These are phyloP conservation scores for Phyllotreta cruciferae DNA, from an alignment of 2,888 invertebrate genomes.

Conservation along the genomic window DNA sequence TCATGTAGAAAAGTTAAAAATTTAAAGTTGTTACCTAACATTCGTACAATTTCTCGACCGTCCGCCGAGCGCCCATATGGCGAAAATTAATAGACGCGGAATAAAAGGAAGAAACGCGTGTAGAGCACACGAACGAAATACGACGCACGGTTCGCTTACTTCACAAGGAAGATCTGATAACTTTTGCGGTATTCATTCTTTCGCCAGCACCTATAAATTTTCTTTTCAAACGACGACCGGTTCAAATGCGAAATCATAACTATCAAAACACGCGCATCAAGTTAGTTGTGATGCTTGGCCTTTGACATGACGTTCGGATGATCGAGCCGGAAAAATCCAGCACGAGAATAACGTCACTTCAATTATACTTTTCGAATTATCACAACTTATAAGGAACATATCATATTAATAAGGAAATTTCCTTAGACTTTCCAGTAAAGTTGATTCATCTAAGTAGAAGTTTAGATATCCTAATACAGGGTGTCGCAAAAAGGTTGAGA, in stretches of 20 bases:
- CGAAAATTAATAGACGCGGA: slow-evolving; percentile 15
- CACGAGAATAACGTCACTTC: slow-evolving; percentile 1
- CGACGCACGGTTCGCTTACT: slow-evolving; percentile 21
- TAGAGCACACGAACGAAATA: slow-evolving; percentile 30
- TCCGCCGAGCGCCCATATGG: slow-evolving; percentile 7
- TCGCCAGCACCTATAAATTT: slow-evolving; percentile 23
- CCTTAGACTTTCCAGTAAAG: too few species aligned
- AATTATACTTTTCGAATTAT: not conserved
- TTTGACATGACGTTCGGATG: too few species aligned
- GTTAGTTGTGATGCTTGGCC: not conserved
- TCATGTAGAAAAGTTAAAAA: too few species aligned
- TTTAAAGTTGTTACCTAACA: too few species aligned
- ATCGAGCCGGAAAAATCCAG: too few species aligned
- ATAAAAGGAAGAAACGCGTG: slow-evolving; percentile 22
- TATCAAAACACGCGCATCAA: slow-evolving; percentile 25
- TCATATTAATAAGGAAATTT: too few species aligned
- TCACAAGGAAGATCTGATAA: slow-evolving; percentile 29
- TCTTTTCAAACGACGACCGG: slow-evolving; percentile 16
- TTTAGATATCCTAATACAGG: too few species aligned
- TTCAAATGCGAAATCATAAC: slow-evolving; percentile 21
- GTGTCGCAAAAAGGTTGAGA: too few species aligned
- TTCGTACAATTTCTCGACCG: not conserved
- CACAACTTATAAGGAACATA: too few species aligned
- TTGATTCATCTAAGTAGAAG: too few species aligned
- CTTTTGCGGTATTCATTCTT: slow-evolving; percentile 21